phyloP scores from a whole-genome alignment of 1,140 invertebrate species.

The Batillaria attramentaria region DNA sequence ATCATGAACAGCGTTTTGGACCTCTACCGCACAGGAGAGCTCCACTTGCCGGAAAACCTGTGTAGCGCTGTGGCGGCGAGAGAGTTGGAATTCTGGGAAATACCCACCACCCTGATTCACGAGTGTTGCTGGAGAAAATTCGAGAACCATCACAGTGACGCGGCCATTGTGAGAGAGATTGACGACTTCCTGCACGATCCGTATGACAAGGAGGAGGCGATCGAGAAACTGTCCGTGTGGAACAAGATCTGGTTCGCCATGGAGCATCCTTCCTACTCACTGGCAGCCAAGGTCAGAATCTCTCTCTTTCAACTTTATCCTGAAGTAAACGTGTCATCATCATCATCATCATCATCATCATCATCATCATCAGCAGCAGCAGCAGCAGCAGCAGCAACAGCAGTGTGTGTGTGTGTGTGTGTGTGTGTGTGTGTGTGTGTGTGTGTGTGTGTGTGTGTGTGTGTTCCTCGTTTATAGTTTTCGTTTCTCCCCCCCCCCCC shows the following conservation, averaged over 20 bases:
- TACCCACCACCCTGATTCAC: neutral
- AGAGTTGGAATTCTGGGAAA: slow-evolving; percentile 27
- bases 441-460: slow-evolving; percentile 3
- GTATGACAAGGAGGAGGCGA: neutral
- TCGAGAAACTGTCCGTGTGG: neutral
- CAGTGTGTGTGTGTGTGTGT: slow-evolving; percentile 6
- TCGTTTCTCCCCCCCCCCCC: no score
- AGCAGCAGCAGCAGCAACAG: neutral
- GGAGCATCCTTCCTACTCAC: neutral
- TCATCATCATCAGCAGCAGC: neutral
- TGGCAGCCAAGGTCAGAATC: neutral
- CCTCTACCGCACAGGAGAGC: slow-evolving; percentile 34
- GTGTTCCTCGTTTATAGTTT: no score
- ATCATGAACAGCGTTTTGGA: slow-evolving; percentile 32
- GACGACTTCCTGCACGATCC: slow-evolving; percentile 12
- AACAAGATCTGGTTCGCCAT: slow-evolving; percentile 17
- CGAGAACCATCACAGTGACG: neutral
- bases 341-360: neutral
- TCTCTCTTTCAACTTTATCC: neutral
- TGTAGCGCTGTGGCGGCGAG: slow-evolving; percentile 11
- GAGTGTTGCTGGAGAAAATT: slow-evolving; percentile 22
- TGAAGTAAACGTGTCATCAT: neutral
- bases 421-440: neutral
- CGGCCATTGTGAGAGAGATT: slow-evolving; percentile 13
- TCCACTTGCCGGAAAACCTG: slow-evolving; percentile 26